Conservation (phyloP, 2,888 invertebrate genomes). For the Laothoe populi region DNA sequence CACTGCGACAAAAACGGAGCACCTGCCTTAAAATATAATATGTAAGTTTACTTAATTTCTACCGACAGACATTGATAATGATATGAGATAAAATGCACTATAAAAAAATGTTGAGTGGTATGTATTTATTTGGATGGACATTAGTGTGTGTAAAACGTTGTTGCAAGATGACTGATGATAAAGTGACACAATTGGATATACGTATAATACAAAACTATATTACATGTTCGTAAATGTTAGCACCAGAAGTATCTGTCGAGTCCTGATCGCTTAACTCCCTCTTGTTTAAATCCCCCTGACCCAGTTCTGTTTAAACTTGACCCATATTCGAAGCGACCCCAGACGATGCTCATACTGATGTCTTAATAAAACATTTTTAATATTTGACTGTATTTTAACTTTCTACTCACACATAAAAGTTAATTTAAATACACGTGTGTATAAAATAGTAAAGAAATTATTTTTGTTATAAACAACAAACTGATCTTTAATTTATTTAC, state of each 20-base stretch:
- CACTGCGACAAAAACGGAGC: slow-evolving; percentile 1
- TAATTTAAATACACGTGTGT: no score
- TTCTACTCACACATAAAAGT: slow-evolving; percentile 4
- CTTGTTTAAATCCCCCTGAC: slow-evolving; percentile 72
- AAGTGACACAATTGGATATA: no score
- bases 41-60: no score
- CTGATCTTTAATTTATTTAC: no score
- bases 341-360: slow-evolving; percentile 38
- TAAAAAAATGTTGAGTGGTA: no score
- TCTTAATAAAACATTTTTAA: slow-evolving; percentile 22
- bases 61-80: no score
- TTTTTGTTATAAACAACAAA: no score
- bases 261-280: slow-evolving; percentile 58
- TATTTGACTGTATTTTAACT: slow-evolving; percentile 2
- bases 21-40: not conserved
- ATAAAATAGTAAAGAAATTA: no score
- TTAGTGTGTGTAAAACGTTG: no score
- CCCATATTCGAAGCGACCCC: slow-evolving; percentile 64
- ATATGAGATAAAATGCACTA: no score
- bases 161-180: no score
- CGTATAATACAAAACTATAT: not conserved
- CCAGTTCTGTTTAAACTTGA: slow-evolving; percentile 74
- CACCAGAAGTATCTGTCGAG: slow-evolving; percentile 64
- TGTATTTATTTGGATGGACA: no score
- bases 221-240: slow-evolving; percentile 20